Base-by-base conservation (phyloP, 2,888 invertebrate genomes). In the Cryptocheilus praepositus region DNA sequence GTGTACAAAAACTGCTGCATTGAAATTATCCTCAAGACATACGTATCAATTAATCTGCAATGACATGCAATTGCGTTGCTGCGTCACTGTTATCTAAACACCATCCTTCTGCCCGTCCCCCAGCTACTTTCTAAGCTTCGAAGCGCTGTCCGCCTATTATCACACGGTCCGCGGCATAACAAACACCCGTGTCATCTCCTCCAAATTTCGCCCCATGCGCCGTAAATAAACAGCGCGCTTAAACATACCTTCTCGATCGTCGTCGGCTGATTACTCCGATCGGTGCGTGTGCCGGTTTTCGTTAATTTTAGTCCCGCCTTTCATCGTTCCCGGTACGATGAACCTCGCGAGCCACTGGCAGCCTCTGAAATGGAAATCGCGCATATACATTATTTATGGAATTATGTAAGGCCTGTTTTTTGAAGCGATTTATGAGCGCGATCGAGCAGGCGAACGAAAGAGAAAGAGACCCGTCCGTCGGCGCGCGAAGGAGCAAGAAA, bases 341-440 rank as follows among this genome's bases (percentile, higher is more conserved):
- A 78, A 74, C 75, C 70, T 72, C 46, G 56, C 22, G 43, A 60
- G 64, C 72, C 69, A 65, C 55, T 21, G 62, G 4, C 60, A 53
- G 54, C 60, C 57, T 59, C 53, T 70, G 54, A 74, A 76, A 75
- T 76, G 76, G 62, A 79, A 79, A 75, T 77, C 65, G 55, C 56
- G 21, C 28, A 18, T 67, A 76, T 78, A 60, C 64, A 75, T 79
- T 79, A 75, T 76, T 70, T 70, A 73, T 69, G 65, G 67, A 61
- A 64, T 79, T 76, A 79, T 65, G 64, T 68, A 79, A 78, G 66
- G 46, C 28, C 58, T 46, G 57, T 49, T 64, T 70, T 71, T n/a
- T 55, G 15, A 28, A 5, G 18, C 60, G 62, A 65, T 63, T 69
- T 58, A 43, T 49, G 49, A 52, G 36, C 16, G 28, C 51, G 49